Conservation (phyloP, 1,140 invertebrate species). For the Zeugodacus cucurbitae region DNA sequence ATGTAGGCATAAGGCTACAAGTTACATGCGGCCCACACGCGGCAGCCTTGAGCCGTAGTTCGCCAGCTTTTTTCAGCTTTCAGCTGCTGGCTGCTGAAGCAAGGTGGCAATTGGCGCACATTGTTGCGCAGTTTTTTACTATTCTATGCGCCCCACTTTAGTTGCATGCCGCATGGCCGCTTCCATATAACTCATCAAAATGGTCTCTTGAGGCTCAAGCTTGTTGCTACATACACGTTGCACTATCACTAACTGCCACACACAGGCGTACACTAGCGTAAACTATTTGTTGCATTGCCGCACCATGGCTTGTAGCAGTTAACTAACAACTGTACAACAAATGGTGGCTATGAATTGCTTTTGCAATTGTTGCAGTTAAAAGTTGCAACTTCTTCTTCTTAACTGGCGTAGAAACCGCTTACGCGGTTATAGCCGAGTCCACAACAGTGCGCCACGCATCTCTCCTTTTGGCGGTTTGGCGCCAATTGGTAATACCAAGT, state of each 20-base stretch:
- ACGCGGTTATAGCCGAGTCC: no score
- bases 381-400: no score
- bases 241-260: background rate
- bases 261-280: background rate
- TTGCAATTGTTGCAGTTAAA: slow-evolving; percentile 27
- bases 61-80: background rate
- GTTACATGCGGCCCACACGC: background rate
- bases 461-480: no score
- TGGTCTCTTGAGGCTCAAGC: slow-evolving; percentile 1
- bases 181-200: slow-evolving; percentile 33
- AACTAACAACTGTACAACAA: background rate
- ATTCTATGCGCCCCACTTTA: background rate
- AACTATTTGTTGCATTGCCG: background rate
- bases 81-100: background rate
- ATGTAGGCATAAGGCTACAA: background rate
- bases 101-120: background rate
- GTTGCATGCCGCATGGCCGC: background rate
- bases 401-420: no score
- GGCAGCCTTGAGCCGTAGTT: slow-evolving; percentile 16
- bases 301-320: background rate
- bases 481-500: no score
- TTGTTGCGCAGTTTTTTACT: background rate
- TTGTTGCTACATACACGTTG: background rate
- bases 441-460: no score
- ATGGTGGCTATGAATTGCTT: slow-evolving; percentile 7